Evolutionary conservation across 2,113 vertebrate species (phyloP).

Genomic region (Arizona elegans): DNA sequence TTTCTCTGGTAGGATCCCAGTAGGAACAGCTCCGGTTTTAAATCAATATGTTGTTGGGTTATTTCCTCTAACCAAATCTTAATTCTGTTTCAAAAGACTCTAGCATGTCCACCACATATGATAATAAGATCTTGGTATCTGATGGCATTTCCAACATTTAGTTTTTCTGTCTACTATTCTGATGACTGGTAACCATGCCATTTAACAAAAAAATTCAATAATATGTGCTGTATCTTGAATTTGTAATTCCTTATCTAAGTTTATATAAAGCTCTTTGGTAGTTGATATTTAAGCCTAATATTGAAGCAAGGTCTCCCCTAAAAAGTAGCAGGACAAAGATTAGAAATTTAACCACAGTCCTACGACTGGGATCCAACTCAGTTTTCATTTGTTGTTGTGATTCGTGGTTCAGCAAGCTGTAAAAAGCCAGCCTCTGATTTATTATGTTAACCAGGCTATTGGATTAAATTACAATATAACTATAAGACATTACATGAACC

Average conservation of each 20-base stretch:
- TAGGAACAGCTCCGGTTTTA: too few relatives aligned
- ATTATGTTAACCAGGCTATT: background rate
- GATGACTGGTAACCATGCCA: background rate
- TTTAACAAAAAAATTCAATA: background rate
- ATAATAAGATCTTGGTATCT: too few relatives aligned
- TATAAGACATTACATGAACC: background rate
- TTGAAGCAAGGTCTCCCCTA: background rate
- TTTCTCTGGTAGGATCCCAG: too few relatives aligned
- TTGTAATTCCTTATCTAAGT: background rate
- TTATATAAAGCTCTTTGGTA: background rate
- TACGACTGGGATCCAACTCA: background rate
- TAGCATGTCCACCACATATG: too few relatives aligned
- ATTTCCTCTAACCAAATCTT: too few relatives aligned
- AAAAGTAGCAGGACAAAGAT: background rate
- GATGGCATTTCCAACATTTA: too few relatives aligned
- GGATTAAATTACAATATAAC: background rate
- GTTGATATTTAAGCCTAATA: background rate
- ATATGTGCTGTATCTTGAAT: background rate
- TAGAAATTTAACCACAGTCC: background rate
- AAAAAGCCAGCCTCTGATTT: background rate
- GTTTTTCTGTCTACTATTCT: too few relatives aligned
- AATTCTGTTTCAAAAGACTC: too few relatives aligned
- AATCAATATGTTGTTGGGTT: too few relatives aligned
- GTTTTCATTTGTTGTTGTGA: background rate
- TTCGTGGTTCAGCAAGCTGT: background rate